These are phyloP conservation scores for Pseudochirops corinnae DNA, from an alignment of 2,797 vertebrate genomes.

Conservation along the genomic window DNA sequence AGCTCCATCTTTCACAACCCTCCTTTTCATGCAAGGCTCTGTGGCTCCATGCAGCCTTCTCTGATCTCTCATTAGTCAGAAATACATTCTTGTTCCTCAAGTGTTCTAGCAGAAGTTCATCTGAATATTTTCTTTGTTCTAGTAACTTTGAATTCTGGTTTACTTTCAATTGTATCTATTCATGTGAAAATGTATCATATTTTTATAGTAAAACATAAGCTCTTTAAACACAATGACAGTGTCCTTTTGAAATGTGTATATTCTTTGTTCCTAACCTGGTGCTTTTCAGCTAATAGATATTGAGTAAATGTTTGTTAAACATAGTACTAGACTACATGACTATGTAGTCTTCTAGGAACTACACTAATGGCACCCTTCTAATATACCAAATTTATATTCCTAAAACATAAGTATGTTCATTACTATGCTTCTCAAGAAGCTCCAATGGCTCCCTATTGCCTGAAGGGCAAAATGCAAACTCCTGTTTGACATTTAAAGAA, in stretches of 20 bases:
- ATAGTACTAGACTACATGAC: neutral
- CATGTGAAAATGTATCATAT: neutral
- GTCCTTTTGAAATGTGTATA: neutral
- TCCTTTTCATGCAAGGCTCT: neutral
- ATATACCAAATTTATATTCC: neutral
- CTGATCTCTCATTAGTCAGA: neutral
- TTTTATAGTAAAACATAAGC: neutral
- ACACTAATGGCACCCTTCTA: neutral
- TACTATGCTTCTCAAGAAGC: neutral
- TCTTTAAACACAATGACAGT: neutral
- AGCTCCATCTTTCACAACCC: neutral
- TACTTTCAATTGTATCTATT: neutral
- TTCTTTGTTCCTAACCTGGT: neutral
- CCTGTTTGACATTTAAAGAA: neutral
- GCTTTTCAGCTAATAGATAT: neutral
- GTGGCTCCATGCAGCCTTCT: neutral
- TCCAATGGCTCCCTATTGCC: neutral
- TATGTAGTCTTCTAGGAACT: neutral
- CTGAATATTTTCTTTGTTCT: neutral
- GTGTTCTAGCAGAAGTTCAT: neutral
- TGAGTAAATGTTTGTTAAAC: neutral
- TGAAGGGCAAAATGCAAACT: neutral
- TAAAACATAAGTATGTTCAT: neutral
- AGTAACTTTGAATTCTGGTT: neutral
- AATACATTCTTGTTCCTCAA: neutral